Evolutionary conservation across 2,113 vertebrate species (phyloP).

Genomic region (Vireo altiloquus): DNA sequence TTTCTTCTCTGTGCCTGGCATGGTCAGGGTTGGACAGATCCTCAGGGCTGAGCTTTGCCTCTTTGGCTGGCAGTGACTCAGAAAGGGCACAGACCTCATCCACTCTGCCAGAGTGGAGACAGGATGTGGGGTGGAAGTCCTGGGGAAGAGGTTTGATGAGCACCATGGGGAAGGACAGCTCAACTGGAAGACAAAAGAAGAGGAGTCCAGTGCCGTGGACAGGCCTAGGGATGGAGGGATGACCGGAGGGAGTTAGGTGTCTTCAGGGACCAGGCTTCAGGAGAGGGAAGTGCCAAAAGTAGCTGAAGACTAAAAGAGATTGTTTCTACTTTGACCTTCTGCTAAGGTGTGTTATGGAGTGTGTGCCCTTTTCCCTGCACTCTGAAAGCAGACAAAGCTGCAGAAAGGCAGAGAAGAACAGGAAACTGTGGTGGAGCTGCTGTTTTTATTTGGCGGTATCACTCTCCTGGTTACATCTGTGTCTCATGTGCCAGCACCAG

Average conservation of each 20-base stretch:
- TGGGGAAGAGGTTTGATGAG: fast-evolving
- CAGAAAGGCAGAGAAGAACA: neutral
- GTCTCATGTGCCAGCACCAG: fast-evolving
- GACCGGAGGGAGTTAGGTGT: neutral
- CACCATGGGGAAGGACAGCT: neutral
- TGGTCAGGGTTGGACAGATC: neutral
- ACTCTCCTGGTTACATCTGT: fast-evolving
- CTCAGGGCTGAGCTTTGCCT: neutral
- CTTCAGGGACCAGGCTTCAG: neutral
- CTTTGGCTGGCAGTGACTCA: no score
- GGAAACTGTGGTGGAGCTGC: neutral
- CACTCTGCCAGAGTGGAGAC: fast-evolving
- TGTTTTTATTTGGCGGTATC: neutral
- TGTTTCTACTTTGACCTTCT: neutral
- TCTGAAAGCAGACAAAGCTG: neutral
- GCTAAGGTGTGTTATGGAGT: neutral
- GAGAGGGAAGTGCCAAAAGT: neutral
- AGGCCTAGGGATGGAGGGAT: neutral
- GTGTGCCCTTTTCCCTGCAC: fast-evolving
- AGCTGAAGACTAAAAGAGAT: neutral
- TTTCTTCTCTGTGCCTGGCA: neutral
- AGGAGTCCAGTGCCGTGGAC: neutral
- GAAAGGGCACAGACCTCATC: fast-evolving
- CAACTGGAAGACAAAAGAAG: neutral
- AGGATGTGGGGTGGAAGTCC: neutral